phyloP scores from a whole-genome alignment of 2,888 invertebrate species.

The Metallyticus violacea region DNA sequence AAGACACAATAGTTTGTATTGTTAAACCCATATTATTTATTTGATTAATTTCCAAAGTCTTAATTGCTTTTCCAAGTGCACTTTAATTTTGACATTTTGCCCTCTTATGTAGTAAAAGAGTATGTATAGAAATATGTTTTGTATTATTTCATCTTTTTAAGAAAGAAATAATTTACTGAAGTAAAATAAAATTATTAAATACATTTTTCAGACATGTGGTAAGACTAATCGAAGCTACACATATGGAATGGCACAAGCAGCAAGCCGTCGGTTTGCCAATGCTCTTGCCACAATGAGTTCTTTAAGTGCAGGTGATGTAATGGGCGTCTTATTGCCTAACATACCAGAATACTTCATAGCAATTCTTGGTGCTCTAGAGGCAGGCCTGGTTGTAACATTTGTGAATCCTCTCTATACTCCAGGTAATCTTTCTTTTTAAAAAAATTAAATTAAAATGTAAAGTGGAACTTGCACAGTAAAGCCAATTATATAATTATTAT shows the following conservation, averaged over 20 bases:
- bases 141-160: neutral
- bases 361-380: conserved; percentile 64
- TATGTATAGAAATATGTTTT: neutral
- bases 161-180: neutral
- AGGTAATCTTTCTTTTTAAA: conserved; percentile 53
- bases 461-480: no score
- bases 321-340: conserved; percentile 67
- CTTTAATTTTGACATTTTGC: no score
- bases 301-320: conserved; percentile 59
- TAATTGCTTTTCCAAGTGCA: no score
- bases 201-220: conserved; percentile 61
- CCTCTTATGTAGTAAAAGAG: no score
- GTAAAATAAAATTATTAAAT: neutral
- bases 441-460: no score
- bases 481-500: no score
- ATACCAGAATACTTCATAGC: conserved; percentile 65
- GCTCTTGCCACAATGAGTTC: conserved; percentile 56
- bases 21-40: no score
- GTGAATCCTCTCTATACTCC: conserved; percentile 68
- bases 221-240: conserved; percentile 62
- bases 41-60: no score
- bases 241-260: conserved; percentile 58
- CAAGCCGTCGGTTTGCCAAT: conserved; percentile 55
- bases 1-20: no score
- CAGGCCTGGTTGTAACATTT: conserved; percentile 64